A percentile compares a stretch with the other conserved stretches of the same genome.
These are phyloP conservation scores for Lerema accius DNA, from an alignment of 1,140 invertebrate genomes.

Conservation along the genomic window DNA sequence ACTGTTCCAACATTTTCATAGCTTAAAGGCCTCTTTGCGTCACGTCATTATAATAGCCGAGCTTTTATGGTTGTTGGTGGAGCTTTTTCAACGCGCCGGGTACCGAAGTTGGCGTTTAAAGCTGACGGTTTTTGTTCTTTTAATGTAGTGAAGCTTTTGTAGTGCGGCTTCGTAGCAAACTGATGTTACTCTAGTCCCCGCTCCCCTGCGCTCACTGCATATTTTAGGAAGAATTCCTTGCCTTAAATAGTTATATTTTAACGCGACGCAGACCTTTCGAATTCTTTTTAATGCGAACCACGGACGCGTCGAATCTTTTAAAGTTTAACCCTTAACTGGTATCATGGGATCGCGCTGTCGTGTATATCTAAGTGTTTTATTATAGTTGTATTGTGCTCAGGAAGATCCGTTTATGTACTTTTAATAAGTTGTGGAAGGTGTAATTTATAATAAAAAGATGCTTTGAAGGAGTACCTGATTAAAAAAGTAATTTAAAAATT, in stretches of 20 bases:
- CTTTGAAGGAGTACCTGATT: no score
- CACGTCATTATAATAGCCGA: conserved; percentile 50
- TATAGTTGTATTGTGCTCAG: no score
- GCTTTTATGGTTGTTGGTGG: conserved; percentile 45
- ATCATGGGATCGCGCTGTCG: not conserved
- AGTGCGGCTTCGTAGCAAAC: conserved; percentile 20
- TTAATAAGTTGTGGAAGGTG: no score
- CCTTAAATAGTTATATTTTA: conserved; percentile 23
- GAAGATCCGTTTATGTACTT: no score
- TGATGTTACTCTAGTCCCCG: conserved; percentile 30
- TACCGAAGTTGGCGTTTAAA: conserved; percentile 44
- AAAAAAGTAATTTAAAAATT: no score
- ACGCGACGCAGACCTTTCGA: conserved; percentile 2
- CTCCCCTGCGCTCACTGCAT: conserved; percentile 17
- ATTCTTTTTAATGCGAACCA: conserved; percentile 6
- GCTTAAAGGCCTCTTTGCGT: conserved; percentile 47
- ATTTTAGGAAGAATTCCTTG: conserved; percentile 26
- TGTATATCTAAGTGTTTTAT: no score
- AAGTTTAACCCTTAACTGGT: not conserved
- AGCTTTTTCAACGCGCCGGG: conserved; percentile 47
- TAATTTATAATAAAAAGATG: no score
- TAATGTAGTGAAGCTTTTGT: conserved; percentile 43
- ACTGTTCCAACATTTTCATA: conserved; percentile 45
- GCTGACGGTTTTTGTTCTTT: conserved; percentile 47
- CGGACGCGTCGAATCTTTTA: not conserved